Evolutionary conservation across 2,888 invertebrate species (phyloP), one percentile per base, ranked within the genome.

Genomic region (Rhingia campestris): DNA sequence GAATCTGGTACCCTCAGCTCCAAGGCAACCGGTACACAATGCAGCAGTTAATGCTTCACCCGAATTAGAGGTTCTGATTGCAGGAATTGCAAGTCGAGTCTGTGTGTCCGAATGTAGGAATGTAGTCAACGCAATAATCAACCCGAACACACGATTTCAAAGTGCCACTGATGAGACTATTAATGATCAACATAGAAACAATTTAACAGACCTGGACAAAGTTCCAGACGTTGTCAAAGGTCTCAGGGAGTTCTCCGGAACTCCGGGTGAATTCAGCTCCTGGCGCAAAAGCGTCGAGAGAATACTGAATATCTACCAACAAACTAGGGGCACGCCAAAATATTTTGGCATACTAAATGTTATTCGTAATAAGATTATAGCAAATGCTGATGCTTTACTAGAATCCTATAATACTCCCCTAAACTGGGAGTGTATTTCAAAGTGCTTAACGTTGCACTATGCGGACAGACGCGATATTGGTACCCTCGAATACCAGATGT

Each of bases 401-500:
- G 41, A 41, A 41, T 41, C n/a, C 2, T 39, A 39, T 4, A 39
- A 39, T 39, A 39, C 39, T 1, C 39, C 39, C 1, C 39, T 39
- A 9, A 39, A 41, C n/a, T 41, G 41, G n/a, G n/a, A n/a, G n/a
- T 41, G 41, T n/a, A 41, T 41, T 41, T 41, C 41, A 41, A 41
- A n/a, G 41, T 41, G 41, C 4, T n/a, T 41, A n/a, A n/a, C 41
- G 10, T 41, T 41, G 3, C 41, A 41, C 41, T 41, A 41, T n/a
- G 10, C 10, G 3, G 41, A 41, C n/a, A 41, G 41, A n/a, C 41
- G 41, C n/a, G 41, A 41, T 41, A 3, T 41, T n/a, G 41, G 41
- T 41, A 41, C 41, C n/a, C 10, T 41, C 10, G 41, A 41, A 4
- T 41, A 41, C n/a, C 41, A 41, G 41, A 56, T 74, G 49, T 49